Evolutionary conservation across 92 coral and sea anemone genomes (phyloP).

Genomic region (Micromussa lordhowensis): DNA sequence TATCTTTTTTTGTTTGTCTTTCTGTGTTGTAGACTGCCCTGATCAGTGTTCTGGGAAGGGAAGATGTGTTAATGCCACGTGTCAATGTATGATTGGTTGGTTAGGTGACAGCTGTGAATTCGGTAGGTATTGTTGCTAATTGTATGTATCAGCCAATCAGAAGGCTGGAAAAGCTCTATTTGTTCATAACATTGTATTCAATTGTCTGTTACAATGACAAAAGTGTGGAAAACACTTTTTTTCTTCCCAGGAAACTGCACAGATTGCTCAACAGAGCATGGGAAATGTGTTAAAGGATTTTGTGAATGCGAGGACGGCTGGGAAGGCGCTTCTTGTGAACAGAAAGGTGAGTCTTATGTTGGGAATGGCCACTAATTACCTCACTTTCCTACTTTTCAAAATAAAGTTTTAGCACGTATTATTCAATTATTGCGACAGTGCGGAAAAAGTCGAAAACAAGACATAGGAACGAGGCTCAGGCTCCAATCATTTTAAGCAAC

Average conservation of each 20-base stretch:
- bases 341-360: conserved; percentile 29
- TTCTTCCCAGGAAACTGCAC: conserved; percentile 40
- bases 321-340: conserved; percentile 69
- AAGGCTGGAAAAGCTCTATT: neutral
- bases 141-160: neutral
- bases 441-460: no score
- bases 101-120: conserved; percentile 69
- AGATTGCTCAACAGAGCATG: conserved; percentile 59
- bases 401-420: no score
- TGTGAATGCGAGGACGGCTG: conserved; percentile 79
- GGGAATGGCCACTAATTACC: neutral
- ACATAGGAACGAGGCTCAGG: no score
- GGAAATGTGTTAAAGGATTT: conserved; percentile 71
- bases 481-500: no score
- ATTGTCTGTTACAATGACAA: no score
- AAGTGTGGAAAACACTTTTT: neutral
- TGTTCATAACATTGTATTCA: no score
- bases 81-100: conserved; percentile 77
- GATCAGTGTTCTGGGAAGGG: conserved; percentile 84
- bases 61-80: conserved; percentile 68
- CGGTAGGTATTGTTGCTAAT: conserved; percentile 27
- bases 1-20: neutral
- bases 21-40: conserved; percentile 56
- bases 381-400: neutral
- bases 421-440: neutral